Conservation (phyloP, 2,797 vertebrate species). For the Ctenochaetus hawaiiensis region DNA sequence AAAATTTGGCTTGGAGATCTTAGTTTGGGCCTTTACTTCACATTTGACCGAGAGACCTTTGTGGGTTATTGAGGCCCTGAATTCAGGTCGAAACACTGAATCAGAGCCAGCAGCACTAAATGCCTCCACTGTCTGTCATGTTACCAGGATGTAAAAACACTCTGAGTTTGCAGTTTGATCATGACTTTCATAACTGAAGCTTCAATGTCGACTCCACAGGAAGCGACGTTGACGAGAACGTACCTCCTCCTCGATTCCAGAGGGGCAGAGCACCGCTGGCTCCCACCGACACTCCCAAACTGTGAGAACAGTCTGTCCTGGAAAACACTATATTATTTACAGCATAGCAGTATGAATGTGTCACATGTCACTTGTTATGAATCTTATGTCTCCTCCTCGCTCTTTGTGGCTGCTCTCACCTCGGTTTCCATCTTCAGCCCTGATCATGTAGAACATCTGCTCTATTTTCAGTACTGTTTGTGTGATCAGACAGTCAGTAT, state of each 20-base stretch:
- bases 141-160: neutral
- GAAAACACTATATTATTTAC: conserved; percentile 33
- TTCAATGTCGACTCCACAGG: conserved; percentile 74
- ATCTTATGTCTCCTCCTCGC: neutral
- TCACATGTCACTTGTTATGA: conserved; percentile 14
- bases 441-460: neutral
- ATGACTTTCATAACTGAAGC: conserved; percentile 16
- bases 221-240: conserved; percentile 73
- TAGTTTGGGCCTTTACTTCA: neutral
- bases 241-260: conserved; percentile 74
- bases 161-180: neutral
- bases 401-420: conserved; percentile 12
- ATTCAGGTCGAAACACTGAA: neutral
- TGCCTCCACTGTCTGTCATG: neutral
- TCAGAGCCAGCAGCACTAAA: neutral
- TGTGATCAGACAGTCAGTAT: neutral
- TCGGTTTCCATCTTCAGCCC: neutral
- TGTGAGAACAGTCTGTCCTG: conserved; percentile 84
- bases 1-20: neutral
- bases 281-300: conserved; percentile 93
- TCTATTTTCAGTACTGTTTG: neutral
- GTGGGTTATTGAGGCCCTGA: too few relatives aligned
- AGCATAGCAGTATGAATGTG: conserved; percentile 23
- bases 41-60: neutral
- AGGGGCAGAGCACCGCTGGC: conserved; percentile 91